Base-by-base conservation (phyloP, 2,888 invertebrate genomes). In the Metopia argyrocephala region DNA sequence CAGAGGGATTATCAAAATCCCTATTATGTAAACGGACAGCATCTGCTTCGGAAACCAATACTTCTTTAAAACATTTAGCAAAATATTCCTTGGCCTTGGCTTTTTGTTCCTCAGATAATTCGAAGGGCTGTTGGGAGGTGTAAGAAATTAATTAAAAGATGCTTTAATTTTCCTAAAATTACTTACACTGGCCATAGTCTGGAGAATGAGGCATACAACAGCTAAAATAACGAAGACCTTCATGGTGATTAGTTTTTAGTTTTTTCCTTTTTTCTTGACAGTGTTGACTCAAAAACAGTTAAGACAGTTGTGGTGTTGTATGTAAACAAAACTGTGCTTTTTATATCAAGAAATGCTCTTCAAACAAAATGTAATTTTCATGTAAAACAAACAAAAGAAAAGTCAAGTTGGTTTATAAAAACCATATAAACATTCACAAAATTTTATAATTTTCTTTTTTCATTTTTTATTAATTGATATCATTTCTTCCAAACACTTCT, bases 21-120 rank as follows among this genome's bases (percentile, higher is more conserved):
- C 87, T 88, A 0, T 62, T 69, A 5, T 82, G 85, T 56, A 90
- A 7, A 15, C 85, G 83, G 5, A 83, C 78, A 2, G 52, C 5
- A 0, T 85, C 87, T 50, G 86, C 87, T 2, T 87, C 82, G 27
- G 85, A 23, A 7, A 85, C 85, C n/a, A 56, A 59, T 61, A 86
- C 85, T 74, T 86, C 80, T 15, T 83, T 68, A n/a, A 83, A 56
- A 61, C 90, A 90, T 2, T 84, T 85, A 0, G 61, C 69, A 2
- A 76, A 85, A 59, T 83, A 59, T 18, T 75, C 80, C 18, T 83
- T 83, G 1, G 82, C 87, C 69, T 83, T 85, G 0, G 82, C 85
- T 83, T 85, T 87, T 75, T 88, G 89, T 76, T 89, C 89, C 0
- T 87, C 87, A 0, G 83, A 76, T 7, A 88, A 48, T 20, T 78